Conservation (phyloP, 2,888 invertebrate genomes). For the Platerodrilus igneus region DNA sequence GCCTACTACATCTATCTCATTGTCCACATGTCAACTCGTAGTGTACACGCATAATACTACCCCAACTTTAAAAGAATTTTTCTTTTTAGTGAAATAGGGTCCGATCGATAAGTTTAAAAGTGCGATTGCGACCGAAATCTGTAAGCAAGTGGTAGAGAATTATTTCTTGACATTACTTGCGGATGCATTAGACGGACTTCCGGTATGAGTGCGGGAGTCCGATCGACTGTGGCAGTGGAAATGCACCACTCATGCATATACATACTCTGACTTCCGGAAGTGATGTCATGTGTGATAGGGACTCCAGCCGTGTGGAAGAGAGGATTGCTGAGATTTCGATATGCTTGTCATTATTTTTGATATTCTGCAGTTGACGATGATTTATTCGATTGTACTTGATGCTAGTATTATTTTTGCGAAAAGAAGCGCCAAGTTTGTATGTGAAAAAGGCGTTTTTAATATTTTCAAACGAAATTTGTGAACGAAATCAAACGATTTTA, state of each 20-base stretch:
- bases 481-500: too few species aligned
- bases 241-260: slow-evolving; percentile 48
- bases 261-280: slow-evolving; percentile 39
- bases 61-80: too few species aligned
- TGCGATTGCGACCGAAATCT: too few species aligned
- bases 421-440: too few species aligned
- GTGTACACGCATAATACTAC: too few species aligned
- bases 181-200: slow-evolving; percentile 61
- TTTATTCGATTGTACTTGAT: too few species aligned
- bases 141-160: slow-evolving; percentile 13
- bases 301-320: slow-evolving; percentile 43
- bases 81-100: too few species aligned
- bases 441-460: too few species aligned
- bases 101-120: too few species aligned
- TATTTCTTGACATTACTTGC: slow-evolving; percentile 37
- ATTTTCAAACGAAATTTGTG: too few species aligned
- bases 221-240: slow-evolving; percentile 47
- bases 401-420: too few species aligned
- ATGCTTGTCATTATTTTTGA: slow-evolving; percentile 38
- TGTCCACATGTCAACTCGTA: slow-evolving; percentile 39
- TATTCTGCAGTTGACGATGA: too few species aligned
- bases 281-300: slow-evolving; percentile 45
- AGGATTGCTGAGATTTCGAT: slow-evolving; percentile 38
- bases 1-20: slow-evolving; percentile 34
- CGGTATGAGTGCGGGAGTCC: slow-evolving; percentile 46